Evolutionary conservation across 1,140 invertebrate species (phyloP).

Genomic region (Drosophila punjabiensis): DNA sequence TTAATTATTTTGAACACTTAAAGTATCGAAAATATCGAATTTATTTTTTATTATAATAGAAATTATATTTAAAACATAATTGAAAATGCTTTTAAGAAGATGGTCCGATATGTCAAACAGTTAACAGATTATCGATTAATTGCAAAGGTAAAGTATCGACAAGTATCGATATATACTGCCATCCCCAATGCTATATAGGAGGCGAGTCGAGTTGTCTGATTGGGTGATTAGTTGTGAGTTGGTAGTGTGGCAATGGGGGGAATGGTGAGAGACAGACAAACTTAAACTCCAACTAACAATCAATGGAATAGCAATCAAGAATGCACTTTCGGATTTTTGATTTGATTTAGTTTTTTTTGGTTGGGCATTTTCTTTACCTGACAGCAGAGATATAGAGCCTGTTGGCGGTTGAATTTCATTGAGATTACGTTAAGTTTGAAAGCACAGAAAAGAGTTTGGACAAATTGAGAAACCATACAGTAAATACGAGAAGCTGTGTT

Average conservation of each 20-base stretch:
- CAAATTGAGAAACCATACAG: slow-evolving; percentile 62
- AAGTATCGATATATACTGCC: too few species aligned
- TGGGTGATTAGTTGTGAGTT: slow-evolving; percentile 2
- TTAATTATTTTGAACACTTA: background rate
- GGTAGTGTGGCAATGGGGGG: slow-evolving; percentile 9
- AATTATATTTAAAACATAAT: too few species aligned
- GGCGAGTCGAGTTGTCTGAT: slow-evolving; percentile 27
- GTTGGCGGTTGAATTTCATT: slow-evolving; percentile 58
- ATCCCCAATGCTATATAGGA: background rate
- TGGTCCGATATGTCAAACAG: too few species aligned
- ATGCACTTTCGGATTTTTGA: slow-evolving; percentile 52
- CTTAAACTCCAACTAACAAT: slow-evolving; percentile 80
- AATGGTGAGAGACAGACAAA: slow-evolving; percentile 70
- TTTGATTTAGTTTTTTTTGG: slow-evolving; percentile 8
- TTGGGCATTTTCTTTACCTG: slow-evolving; percentile 71
- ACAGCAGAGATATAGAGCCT: slow-evolving; percentile 74
- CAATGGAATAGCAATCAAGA: slow-evolving; percentile 69
- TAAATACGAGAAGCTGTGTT: slow-evolving; percentile 54
- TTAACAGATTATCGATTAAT: too few species aligned
- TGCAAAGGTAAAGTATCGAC: too few species aligned
- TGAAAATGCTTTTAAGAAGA: too few species aligned
- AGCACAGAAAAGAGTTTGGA: slow-evolving; percentile 71
- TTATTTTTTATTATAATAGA: too few species aligned
- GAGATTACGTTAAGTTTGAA: slow-evolving; percentile 35
- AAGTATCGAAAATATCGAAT: too few species aligned